Percentiles rank a stretch among this genome's conserved stretches.
phyloP scores from a whole-genome alignment of 2,888 invertebrate genomes.

The Epirrita christyi region DNA sequence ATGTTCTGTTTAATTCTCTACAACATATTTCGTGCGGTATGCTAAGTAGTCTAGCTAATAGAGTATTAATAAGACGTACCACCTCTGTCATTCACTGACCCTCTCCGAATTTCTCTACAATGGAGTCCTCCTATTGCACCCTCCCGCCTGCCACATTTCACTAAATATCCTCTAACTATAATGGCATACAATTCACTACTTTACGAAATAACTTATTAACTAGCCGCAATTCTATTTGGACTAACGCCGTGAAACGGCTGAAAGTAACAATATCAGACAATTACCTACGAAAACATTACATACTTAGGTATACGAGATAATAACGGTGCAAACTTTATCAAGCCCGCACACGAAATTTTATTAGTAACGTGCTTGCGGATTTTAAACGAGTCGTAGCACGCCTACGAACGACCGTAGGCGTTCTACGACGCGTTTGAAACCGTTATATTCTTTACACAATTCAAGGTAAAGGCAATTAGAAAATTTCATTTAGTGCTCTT shows the following conservation, averaged over 20 bases:
- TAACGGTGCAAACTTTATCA: slow-evolving; percentile 14
- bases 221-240: slow-evolving; percentile 73
- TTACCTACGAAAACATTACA: slow-evolving; percentile 66
- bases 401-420: too few species aligned
- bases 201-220: slow-evolving; percentile 72
- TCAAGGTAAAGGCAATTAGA: too few species aligned
- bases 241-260: slow-evolving; percentile 61
- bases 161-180: slow-evolving; percentile 77
- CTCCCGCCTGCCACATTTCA: slow-evolving; percentile 74
- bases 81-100: not conserved
- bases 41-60: too few species aligned
- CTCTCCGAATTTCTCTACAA: slow-evolving; percentile 26
- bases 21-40: too few species aligned
- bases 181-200: slow-evolving; percentile 77
- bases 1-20: not conserved
- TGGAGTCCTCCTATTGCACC: slow-evolving; percentile 68
- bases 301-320: slow-evolving; percentile 47
- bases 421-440: too few species aligned
- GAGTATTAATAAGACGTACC: too few species aligned
- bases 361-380: too few species aligned
- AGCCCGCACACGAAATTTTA: slow-evolving; percentile 3
- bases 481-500: too few species aligned
- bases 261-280: slow-evolving; percentile 62
- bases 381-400: too few species aligned
- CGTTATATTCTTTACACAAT: too few species aligned